Evolutionary conservation across 2,888 invertebrate genomes (phyloP).

Genomic region (Craniophora ligustri): DNA sequence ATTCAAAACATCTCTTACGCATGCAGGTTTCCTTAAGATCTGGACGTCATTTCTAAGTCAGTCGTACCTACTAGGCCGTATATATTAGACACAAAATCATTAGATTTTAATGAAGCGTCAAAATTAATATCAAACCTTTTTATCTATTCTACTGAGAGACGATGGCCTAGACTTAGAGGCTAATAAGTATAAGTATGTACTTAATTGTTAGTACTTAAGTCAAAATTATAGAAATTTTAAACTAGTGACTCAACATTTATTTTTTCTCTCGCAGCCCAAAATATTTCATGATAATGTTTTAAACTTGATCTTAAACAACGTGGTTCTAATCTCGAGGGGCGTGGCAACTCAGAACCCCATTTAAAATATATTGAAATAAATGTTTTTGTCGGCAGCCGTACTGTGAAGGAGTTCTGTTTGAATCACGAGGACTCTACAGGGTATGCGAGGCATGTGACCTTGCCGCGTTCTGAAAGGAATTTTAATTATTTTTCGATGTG

Average conservation of each 20-base stretch:
- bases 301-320: conserved; percentile 30
- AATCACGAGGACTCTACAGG: conserved; percentile 41
- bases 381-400: conserved; percentile 39
- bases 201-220: too few species aligned
- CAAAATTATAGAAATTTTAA: background rate
- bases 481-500: conserved; percentile 52
- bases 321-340: conserved; percentile 52
- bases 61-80: too few species aligned
- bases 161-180: too few species aligned
- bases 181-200: too few species aligned
- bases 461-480: conserved; percentile 43
- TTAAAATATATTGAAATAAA: conserved; percentile 56
- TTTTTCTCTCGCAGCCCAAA: background rate
- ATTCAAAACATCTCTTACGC: too few species aligned
- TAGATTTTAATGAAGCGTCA: too few species aligned
- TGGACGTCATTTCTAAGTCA: too few species aligned
- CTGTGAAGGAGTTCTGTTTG: conserved; percentile 26
- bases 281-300: background rate
- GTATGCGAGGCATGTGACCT: conserved; percentile 52
- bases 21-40: too few species aligned
- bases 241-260: background rate
- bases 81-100: too few species aligned
- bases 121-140: too few species aligned
- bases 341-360: conserved; percentile 52
- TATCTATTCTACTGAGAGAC: too few species aligned